These are phyloP conservation scores for Paramormyrops kingsleyae DNA, from an alignment of 2,113 vertebrate genomes.

Conservation along the genomic window DNA sequence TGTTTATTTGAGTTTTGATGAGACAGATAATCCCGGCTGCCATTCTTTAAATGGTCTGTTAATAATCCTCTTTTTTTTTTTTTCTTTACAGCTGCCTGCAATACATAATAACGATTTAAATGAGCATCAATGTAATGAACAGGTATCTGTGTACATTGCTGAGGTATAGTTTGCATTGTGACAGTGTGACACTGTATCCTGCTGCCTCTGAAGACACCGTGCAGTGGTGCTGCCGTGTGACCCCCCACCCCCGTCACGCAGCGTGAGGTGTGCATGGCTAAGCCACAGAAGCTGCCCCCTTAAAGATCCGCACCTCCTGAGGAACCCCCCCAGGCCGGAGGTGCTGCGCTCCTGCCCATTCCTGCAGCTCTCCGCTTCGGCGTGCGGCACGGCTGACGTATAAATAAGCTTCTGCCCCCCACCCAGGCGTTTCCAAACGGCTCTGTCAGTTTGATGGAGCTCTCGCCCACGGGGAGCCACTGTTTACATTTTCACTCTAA, in stretches of 20 bases:
- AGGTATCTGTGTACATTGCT: not conserved
- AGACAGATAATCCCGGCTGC: not conserved
- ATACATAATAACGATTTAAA: not conserved
- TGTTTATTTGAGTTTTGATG: not conserved
- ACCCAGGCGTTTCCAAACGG: slow-evolving; percentile 99
- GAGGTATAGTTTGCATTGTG: not conserved
- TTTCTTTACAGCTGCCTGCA: not conserved
- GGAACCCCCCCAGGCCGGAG: not conserved
- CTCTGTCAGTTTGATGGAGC: slow-evolving; percentile 99
- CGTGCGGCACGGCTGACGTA: slow-evolving; percentile 97
- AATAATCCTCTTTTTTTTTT: not conserved
- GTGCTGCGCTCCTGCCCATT: slow-evolving; percentile 63
- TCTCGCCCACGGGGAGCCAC: slow-evolving; percentile 98
- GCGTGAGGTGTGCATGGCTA: too few relatives aligned
- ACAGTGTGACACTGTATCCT: not conserved
- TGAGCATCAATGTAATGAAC: not conserved
- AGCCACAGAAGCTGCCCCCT: too few relatives aligned
- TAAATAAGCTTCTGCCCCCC: slow-evolving; percentile 98
- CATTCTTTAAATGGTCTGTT: not conserved
- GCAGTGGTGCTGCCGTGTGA: not conserved
- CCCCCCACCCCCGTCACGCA: not conserved
- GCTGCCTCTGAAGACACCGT: not conserved
- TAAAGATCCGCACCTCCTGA: not conserved
- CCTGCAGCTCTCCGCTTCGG: slow-evolving; percentile 74
- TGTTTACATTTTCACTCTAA: slow-evolving; percentile 99